Evolutionary conservation across 2,888 invertebrate genomes (phyloP).

Genomic region (Meloe dianella): DNA sequence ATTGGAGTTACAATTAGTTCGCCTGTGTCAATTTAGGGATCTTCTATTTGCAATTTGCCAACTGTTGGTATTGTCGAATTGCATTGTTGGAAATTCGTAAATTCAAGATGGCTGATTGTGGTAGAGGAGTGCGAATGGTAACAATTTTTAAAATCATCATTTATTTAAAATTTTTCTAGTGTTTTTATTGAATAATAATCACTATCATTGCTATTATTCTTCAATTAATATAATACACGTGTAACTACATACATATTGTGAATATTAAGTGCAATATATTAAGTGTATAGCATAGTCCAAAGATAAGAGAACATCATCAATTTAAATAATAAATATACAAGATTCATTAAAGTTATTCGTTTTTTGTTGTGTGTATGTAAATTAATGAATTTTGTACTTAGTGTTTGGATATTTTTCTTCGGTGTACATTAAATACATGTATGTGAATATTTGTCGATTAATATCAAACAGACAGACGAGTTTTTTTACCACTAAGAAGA

Average conservation of each 20-base stretch:
- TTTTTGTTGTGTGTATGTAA: slow-evolving; percentile 29
- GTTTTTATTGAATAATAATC: slow-evolving; percentile 5
- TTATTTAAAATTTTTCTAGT: slow-evolving; percentile 35
- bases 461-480: background rate
- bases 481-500: background rate
- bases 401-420: background rate
- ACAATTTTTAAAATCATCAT: slow-evolving; percentile 48
- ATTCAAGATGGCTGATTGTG: slow-evolving; percentile 56
- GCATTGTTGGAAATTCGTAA: slow-evolving; percentile 55
- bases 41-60: background rate
- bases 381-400: slow-evolving; percentile 21
- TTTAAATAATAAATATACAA: slow-evolving; percentile 40
- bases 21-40: background rate
- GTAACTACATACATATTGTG: slow-evolving; percentile 24
- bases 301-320: slow-evolving; percentile 48
- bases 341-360: slow-evolving; percentile 20
- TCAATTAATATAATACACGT: slow-evolving; percentile 17
- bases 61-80: slow-evolving; percentile 43
- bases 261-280: slow-evolving; percentile 34
- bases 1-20: background rate
- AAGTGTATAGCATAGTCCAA: slow-evolving; percentile 44
- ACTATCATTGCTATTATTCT: slow-evolving; percentile 15
- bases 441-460: background rate
- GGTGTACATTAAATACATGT: background rate
- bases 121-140: slow-evolving; percentile 52